These are phyloP conservation scores for Carlito syrichta DNA, from an alignment of 2,113 vertebrate species.

Conservation along the genomic window DNA sequence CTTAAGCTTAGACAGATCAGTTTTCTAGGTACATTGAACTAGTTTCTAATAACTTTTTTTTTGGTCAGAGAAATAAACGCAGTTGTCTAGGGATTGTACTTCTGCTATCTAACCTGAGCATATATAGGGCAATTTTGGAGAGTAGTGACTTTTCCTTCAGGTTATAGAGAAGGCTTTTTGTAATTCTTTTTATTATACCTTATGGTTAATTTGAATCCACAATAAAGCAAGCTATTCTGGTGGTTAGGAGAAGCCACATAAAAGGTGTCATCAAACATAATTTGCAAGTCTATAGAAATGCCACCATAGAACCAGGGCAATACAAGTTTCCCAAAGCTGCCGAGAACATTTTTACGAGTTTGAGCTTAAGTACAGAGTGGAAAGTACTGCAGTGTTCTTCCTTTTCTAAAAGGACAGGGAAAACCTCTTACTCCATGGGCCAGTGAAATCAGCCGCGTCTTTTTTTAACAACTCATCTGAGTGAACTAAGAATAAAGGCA, in stretches of 20 bases:
- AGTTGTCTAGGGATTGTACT: not conserved
- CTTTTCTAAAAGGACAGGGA: not conserved
- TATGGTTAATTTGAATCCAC: not conserved
- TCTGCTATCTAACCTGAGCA: not conserved
- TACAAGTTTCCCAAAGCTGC: not conserved
- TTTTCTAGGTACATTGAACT: not conserved
- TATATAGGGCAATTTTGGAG: not conserved
- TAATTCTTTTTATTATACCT: not conserved
- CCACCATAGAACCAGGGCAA: not conserved
- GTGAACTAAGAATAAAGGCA: not conserved
- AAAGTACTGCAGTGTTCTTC: not conserved
- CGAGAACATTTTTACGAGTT: not conserved
- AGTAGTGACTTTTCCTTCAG: not conserved
- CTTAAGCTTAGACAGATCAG: not conserved
- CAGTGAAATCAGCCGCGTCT: not conserved
- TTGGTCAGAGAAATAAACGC: not conserved
- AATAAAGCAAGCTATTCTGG: conserved; percentile 18
- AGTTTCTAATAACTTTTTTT: not conserved
- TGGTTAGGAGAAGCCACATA: conserved; percentile 1
- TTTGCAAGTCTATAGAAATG: conserved; percentile 21
- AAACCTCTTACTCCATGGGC: not conserved
- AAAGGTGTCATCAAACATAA: not conserved
- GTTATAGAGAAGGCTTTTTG: not conserved
- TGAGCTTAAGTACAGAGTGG: not conserved
- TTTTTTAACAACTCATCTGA: not conserved